Conservation (phyloP, 2,888 invertebrate genomes). For the Callyntrura sp. region DNA sequence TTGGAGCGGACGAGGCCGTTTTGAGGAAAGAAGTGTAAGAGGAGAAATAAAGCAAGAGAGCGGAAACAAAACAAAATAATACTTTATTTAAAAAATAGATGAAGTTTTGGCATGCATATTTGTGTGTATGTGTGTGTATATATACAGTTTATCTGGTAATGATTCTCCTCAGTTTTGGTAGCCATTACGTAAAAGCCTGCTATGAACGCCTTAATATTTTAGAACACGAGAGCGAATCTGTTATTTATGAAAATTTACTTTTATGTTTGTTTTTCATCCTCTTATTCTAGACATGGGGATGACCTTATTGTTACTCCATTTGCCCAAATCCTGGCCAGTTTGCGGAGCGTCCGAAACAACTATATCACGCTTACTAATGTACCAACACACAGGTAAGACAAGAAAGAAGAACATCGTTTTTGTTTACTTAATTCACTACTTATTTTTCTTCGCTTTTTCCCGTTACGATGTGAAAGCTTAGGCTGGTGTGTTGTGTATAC, state of each 20-base stretch:
- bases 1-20: slow-evolving; percentile 84
- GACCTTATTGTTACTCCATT: slow-evolving; percentile 99
- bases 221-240: background rate
- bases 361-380: slow-evolving; percentile 99
- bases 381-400: slow-evolving; percentile 93
- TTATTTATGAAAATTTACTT: slow-evolving; percentile 84
- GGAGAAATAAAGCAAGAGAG: background rate
- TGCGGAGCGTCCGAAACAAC: slow-evolving; percentile 99
- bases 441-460: background rate
- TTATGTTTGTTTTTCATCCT: slow-evolving; percentile 36
- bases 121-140: no score
- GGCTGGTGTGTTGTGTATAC: background rate
- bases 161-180: background rate
- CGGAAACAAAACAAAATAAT: background rate
- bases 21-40: slow-evolving; percentile 75
- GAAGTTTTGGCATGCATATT: no score
- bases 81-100: background rate
- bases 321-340: slow-evolving; percentile 99
- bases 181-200: background rate
- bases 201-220: background rate
- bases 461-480: slow-evolving; percentile 24
- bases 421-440: background rate
- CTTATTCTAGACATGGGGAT: slow-evolving; percentile 95
- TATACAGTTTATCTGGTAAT: no score
- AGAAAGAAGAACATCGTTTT: background rate